Evolutionary conservation across 2,113 vertebrate species (phyloP), one percentile per base, ranked within the genome.

Genomic region (Notothenia coriiceps): DNA sequence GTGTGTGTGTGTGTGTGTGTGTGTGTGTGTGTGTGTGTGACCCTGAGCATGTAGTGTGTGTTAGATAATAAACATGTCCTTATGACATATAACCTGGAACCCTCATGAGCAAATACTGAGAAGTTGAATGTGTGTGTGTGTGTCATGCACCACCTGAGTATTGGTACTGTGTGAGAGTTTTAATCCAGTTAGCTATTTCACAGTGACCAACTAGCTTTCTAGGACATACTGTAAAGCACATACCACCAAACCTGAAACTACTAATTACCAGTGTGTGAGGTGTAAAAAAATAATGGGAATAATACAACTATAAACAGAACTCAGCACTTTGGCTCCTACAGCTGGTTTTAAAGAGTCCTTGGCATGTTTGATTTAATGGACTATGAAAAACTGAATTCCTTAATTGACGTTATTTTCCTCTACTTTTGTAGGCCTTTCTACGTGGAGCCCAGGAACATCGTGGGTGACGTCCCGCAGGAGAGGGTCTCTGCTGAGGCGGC

Each of bases 371-470:
- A 17, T 62, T 17, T 10, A 35, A 49, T 50, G 7, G 5, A 51
- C 51, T 57, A 2, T 29, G 2, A 17, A 59, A 22, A 46, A 57
- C 4, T 0, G 13, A 10, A 20, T n/a, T 15, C 5, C 17, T 22
- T 15, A 25, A 52, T 51, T 64, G 0, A 44, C 7, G 7, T 35
- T 15, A 20, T 52, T 15, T 35, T 60, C 15, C 11, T 74, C 3
- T 59, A 62, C 85, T 64, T 70, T 70, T 82, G 78, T 17, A 99
- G 98, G 82, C 98, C 98, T 35, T 99, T 99, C 90, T 93, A 96
- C 5, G 96, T 99, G 73, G 97, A 98, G 83, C 97, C 96, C 14
- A 95, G 94, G 75, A 97, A 98, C 90, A 97, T 99, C 47, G 94
- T 98, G 20, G 95, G 92, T 4, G 85, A 95, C 47, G 94, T 94